These are phyloP conservation scores for Maniola jurtina DNA, from an alignment of 1,140 invertebrate genomes.

Conservation along the genomic window DNA sequence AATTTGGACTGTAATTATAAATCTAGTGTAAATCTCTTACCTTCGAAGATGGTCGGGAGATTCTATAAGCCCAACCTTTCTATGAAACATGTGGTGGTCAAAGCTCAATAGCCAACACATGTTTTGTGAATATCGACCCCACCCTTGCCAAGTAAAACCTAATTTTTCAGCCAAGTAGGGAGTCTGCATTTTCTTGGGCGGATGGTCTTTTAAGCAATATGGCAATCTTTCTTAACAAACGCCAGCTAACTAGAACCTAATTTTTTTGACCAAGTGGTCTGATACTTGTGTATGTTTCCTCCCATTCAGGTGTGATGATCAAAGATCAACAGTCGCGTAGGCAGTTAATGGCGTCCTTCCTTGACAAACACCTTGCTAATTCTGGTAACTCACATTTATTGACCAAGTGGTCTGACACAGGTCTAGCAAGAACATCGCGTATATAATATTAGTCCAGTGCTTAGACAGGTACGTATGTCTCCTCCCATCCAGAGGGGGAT, in stretches of 20 bases:
- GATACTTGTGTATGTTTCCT: not conserved
- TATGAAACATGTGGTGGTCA: no score
- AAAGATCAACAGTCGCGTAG: conserved; percentile 43
- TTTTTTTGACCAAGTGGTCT: conserved; percentile 31
- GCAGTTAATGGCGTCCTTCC: conserved; percentile 46
- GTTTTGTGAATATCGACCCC: no score
- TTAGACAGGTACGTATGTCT: not conserved
- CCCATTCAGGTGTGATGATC: not conserved
- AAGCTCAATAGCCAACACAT: no score
- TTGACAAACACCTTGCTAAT: conserved; percentile 64
- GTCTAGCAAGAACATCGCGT: no score
- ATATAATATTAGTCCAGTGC: not conserved
- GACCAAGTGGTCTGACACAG: conserved; percentile 45
- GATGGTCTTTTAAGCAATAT: conserved; percentile 32
- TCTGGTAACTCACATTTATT: conserved; percentile 65
- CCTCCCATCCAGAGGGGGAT: not conserved
- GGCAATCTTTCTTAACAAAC: conserved; percentile 48
- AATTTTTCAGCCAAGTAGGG: no score
- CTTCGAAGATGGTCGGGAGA: no score
- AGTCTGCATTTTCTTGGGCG: no score
- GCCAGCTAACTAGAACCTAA: conserved; percentile 62
- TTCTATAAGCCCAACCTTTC: no score
- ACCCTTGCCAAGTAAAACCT: no score
- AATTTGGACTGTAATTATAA: no score
- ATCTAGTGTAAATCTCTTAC: no score